Conservation (phyloP, 2,113 vertebrate species). For the Heliornis fulica region DNA sequence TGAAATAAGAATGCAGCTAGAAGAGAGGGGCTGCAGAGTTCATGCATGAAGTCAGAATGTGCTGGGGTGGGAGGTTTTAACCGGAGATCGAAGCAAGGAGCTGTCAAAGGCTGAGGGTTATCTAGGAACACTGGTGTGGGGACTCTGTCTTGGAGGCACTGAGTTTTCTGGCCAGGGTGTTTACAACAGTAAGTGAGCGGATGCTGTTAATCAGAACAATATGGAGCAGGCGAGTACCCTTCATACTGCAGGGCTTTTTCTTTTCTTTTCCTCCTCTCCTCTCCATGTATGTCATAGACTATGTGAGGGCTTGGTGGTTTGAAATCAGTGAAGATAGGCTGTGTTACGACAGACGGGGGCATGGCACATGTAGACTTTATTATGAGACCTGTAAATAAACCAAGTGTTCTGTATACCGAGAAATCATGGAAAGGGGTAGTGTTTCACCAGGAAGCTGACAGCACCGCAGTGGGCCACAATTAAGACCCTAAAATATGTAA, state of each 20-base stretch:
- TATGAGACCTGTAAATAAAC: not conserved
- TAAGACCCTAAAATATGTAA: constrained; percentile 63
- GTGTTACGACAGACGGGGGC: not conserved
- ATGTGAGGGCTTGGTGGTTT: not conserved
- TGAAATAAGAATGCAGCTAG: not conserved
- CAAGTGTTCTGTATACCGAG: not conserved
- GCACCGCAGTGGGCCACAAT: constrained; percentile 31
- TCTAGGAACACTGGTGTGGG: not conserved
- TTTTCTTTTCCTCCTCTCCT: not conserved
- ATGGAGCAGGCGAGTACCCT: not conserved
- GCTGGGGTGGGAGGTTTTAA: not conserved
- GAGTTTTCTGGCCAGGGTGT: constrained; percentile 20
- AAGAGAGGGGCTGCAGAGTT: not conserved
- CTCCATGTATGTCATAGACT: not conserved
- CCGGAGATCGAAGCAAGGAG: not conserved
- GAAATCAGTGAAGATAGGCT: not conserved
- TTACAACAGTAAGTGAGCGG: not conserved
- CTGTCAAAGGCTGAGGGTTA: not conserved
- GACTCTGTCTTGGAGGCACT: not conserved
- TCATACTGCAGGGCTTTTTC: not conserved
- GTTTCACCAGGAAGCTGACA: constrained; percentile 46
- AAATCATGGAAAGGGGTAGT: not conserved
- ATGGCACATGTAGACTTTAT: not conserved
- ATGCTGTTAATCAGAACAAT: constrained; percentile 34
- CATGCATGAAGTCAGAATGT: not conserved